These are phyloP conservation scores for Corythornis madagascariensis DNA, from an alignment of 2,113 vertebrate genomes.

Conservation along the genomic window DNA sequence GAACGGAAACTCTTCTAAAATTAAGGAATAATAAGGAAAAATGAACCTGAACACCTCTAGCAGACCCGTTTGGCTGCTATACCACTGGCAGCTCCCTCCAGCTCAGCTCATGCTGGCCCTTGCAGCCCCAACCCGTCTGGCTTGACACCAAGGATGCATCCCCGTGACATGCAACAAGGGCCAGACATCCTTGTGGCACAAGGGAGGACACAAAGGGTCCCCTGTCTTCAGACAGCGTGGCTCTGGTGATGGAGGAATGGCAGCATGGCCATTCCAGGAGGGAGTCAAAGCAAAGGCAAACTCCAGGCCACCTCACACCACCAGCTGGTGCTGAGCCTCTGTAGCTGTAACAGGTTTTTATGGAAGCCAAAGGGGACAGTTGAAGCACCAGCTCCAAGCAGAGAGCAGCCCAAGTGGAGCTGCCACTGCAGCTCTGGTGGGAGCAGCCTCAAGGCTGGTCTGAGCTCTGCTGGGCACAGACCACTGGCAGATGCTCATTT, in stretches of 20 bases:
- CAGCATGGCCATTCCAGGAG: background rate
- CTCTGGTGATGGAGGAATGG: background rate
- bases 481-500: rapidly evolving
- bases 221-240: background rate
- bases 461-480: background rate
- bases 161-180: rapidly evolving
- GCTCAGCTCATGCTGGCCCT: background rate
- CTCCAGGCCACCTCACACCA: background rate
- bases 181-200: background rate
- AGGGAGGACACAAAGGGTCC: background rate
- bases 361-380: background rate
- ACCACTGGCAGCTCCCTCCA: background rate
- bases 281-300: background rate
- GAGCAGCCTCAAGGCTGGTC: background rate
- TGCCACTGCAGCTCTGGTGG: background rate
- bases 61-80: background rate
- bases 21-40: background rate
- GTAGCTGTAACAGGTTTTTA: background rate
- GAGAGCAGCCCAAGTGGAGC: background rate
- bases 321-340: background rate
- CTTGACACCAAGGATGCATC: background rate
- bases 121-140: rapidly evolving
- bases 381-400: background rate
- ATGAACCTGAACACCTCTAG: background rate
- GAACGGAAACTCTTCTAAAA: background rate